Evolutionary conservation across 2,113 vertebrate species (phyloP).

Genomic region (Etheostoma cragini): DNA sequence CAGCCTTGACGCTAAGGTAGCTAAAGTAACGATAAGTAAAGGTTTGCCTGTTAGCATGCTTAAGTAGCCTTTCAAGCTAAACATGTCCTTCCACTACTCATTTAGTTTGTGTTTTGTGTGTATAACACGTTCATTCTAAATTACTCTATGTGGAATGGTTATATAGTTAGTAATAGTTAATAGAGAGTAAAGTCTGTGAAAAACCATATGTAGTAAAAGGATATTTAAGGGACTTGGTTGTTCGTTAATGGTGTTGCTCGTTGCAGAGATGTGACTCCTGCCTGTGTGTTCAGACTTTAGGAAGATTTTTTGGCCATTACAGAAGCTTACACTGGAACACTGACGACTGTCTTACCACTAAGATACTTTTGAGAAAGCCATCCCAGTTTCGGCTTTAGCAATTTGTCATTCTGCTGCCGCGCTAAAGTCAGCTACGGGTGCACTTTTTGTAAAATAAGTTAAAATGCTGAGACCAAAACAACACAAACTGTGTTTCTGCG

Average conservation of each 20-base stretch:
- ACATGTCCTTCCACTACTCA: too few species aligned
- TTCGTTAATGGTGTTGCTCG: background rate
- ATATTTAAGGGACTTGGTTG: background rate
- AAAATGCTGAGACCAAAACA: slow-evolving; percentile 51
- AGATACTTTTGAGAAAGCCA: slow-evolving; percentile 47
- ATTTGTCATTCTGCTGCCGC: slow-evolving; percentile 43
- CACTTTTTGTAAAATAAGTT: slow-evolving; percentile 19
- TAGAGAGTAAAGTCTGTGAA: background rate
- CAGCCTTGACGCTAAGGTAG: too few species aligned
- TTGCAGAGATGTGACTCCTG: slow-evolving; percentile 5
- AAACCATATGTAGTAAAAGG: background rate
- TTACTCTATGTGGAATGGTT: background rate
- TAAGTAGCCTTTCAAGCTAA: background rate
- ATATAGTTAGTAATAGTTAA: too few species aligned
- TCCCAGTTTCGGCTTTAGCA: slow-evolving; percentile 32
- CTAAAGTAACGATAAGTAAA: background rate
- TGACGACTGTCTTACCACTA: slow-evolving; percentile 37
- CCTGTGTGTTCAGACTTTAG: slow-evolving; percentile 11
- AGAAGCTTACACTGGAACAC: slow-evolving; percentile 32
- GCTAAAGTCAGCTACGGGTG: slow-evolving; percentile 20
- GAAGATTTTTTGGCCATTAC: slow-evolving; percentile 33
- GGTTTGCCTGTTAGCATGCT: background rate
- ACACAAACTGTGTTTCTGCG: slow-evolving; percentile 17
- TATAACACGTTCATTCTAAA: background rate
- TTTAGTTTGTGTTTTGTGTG: background rate